Percentiles rank a stretch among this genome's conserved stretches.
Conservation (phyloP, 2,888 invertebrate species). For the Microplitis manilae region DNA sequence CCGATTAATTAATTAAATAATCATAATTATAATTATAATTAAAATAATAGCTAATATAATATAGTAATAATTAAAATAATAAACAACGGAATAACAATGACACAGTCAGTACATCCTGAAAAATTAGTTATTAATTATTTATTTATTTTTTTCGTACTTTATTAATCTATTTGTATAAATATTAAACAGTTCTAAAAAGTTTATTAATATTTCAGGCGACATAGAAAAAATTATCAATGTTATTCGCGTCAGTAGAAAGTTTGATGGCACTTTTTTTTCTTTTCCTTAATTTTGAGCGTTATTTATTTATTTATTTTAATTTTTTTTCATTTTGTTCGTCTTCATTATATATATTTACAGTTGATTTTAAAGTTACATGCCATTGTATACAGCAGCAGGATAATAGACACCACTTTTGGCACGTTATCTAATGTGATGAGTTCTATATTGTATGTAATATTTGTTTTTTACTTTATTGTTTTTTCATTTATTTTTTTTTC, state of each 20-base stretch:
- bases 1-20: slow-evolving; percentile 19
- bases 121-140: slow-evolving; percentile 15
- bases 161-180: slow-evolving; percentile 34
- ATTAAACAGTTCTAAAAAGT: slow-evolving; percentile 22
- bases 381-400: slow-evolving; percentile 49
- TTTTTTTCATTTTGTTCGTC: neutral
- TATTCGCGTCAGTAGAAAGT: slow-evolving; percentile 38
- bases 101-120: slow-evolving; percentile 34
- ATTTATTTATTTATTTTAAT: slow-evolving; percentile 17
- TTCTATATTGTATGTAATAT: slow-evolving; percentile 28
- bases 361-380: slow-evolving; percentile 41
- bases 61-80: slow-evolving; percentile 14
- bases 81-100: slow-evolving; percentile 43
- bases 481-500: slow-evolving; percentile 10
- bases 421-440: slow-evolving; percentile 42
- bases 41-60: slow-evolving; percentile 25
- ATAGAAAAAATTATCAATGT: slow-evolving; percentile 42
- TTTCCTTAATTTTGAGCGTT: slow-evolving; percentile 37
- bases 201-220: slow-evolving; percentile 25
- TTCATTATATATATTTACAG: slow-evolving; percentile 38
- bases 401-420: slow-evolving; percentile 42
- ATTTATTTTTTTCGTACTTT: slow-evolving; percentile 26
- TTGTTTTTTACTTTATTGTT: slow-evolving; percentile 4
- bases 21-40: neutral
- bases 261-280: slow-evolving; percentile 42